These are phyloP conservation scores for Uropetala carovei DNA, from an alignment of 2,888 invertebrate genomes.

Conservation along the genomic window DNA sequence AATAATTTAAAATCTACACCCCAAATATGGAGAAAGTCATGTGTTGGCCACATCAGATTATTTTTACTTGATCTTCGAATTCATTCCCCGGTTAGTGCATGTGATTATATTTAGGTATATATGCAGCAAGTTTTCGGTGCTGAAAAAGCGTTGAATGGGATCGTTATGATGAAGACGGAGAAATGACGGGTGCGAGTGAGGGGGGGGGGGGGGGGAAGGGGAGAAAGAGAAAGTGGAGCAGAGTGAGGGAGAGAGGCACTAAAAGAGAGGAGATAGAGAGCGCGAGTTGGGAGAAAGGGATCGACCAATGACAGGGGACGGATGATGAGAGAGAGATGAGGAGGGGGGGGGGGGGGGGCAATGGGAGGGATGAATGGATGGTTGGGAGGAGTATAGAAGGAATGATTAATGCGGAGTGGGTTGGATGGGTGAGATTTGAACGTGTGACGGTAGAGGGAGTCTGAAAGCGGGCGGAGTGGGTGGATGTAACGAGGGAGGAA, in stretches of 20 bases:
- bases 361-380: not conserved
- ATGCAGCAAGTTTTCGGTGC: not conserved
- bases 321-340: constrained; percentile 1
- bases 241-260: not conserved
- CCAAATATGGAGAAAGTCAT: no score
- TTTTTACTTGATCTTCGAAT: no score
- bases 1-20: no score
- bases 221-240: not conserved
- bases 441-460: not conserved
- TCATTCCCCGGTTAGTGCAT: no score
- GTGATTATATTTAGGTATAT: no score
- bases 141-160: not conserved
- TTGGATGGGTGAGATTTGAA: constrained; percentile 24
- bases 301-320: constrained; percentile 25
- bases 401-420: constrained; percentile 20
- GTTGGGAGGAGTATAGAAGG: not conserved
- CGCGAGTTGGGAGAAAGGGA: not conserved
- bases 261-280: not conserved
- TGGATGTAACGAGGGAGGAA: not conserved
- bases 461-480: not conserved
- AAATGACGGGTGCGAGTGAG: not conserved
- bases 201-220: not conserved
- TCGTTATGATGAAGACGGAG: not conserved
- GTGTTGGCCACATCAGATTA: no score
- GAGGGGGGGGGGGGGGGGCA: not conserved